Base-by-base conservation (phyloP, 2,888 invertebrate species). In the Heterodera filipjevi region DNA sequence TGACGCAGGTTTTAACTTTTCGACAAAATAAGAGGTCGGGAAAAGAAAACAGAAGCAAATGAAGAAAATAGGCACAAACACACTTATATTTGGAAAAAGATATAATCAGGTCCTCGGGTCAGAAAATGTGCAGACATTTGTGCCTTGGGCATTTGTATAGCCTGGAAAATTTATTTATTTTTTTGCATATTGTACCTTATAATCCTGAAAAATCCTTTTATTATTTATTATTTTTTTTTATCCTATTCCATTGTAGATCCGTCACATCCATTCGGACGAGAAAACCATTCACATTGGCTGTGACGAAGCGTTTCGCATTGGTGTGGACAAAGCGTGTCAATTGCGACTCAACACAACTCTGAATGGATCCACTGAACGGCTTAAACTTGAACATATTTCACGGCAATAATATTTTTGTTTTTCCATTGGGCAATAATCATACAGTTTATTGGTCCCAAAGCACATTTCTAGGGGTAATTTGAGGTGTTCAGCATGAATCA, bases 301-400 rank as follows among this genome's bases (percentile, higher is more conserved):
- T 72, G 95, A 95, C 89, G 95, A 95, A 90, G 94, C 95, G 0
- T 93, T 92, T 85, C 92, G 93, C 79, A 86, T 91, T 30, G 91
- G 90, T 27, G 83, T 90, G 66, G 91, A 91, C 85, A 85, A 86
- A 10, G 79, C 85, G 49, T 91, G 90, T 81, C 86, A 85, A 76
- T 81, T 86, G 49, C 83, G 84, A 70, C 87, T 90, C 86, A 90
- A 83, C n/a, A 77, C 80, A 71, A 80, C 77, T n/a, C 78, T 85
- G 22, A 44, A 79, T 39, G 75, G 80, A 49, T 82, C 84, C n/a
- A 66, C 76, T 32, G 86, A 86, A n/a, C 75, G 92, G 71, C 88
- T 94, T 39, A 93, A 93, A 87, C 85, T 93, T 5, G 89, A 92
- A 73, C 93, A 94, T 86, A 91, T 94, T 66, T 81, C 87, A 2